Conservation (phyloP, 2,797 vertebrate genomes). For the Mormyrus hasselquistii region DNA sequence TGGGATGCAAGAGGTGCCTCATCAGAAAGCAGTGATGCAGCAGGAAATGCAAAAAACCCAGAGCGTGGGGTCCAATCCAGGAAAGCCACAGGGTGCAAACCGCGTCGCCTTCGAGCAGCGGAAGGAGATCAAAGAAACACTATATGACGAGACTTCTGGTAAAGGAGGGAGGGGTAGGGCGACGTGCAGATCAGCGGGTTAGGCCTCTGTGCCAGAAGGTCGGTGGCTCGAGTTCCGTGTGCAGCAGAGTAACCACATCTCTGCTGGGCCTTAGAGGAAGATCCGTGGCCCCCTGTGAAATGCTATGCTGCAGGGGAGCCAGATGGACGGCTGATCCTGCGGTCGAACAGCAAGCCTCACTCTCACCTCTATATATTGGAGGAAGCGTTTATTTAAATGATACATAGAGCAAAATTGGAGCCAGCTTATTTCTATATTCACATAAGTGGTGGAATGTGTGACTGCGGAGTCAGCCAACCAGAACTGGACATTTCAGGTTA, state of each 20-base stretch:
- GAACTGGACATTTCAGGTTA: background rate
- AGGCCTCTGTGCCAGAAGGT: background rate
- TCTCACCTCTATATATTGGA: background rate
- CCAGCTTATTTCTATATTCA: background rate
- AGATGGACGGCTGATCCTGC: background rate
- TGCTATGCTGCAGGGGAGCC: background rate
- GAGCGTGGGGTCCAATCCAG: background rate
- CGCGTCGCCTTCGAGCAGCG: background rate
- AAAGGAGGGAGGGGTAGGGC: background rate
- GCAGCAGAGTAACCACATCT: background rate
- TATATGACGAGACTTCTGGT: background rate
- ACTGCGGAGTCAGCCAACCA: background rate
- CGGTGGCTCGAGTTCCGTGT: background rate
- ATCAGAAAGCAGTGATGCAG: background rate
- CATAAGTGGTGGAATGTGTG: background rate
- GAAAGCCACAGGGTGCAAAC: background rate
- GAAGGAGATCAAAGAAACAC: background rate
- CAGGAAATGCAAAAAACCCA: background rate
- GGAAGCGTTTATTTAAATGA: background rate
- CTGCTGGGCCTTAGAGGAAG: background rate
- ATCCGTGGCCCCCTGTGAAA: background rate
- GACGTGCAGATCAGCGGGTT: background rate
- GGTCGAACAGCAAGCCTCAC: background rate
- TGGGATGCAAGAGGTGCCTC: background rate
- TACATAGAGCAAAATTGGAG: background rate